A percentile compares a stretch with the other conserved stretches of the same genome.
Conservation (phyloP, 2,113 vertebrate genomes). For the Tetrax tetrax region DNA sequence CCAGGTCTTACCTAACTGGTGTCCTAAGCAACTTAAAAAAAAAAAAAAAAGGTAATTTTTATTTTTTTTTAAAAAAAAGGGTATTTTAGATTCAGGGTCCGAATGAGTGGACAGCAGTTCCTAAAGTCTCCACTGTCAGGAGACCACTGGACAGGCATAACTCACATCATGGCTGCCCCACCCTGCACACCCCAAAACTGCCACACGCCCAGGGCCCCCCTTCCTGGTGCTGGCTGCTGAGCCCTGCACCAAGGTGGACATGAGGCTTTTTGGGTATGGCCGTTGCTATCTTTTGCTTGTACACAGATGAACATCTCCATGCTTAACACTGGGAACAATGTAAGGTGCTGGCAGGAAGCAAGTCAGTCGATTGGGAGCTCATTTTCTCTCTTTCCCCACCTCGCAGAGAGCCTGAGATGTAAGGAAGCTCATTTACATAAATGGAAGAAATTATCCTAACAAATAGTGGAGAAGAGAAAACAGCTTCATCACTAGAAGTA, state of each 20-base stretch:
- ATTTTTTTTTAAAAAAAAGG: not conserved
- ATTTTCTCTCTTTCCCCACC: not conserved
- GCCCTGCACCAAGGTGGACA: not conserved
- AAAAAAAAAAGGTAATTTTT: too few species aligned
- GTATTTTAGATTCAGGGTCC: not conserved
- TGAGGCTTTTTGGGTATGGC: fast-evolving
- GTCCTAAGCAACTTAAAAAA: not conserved
- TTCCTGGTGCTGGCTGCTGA: not conserved
- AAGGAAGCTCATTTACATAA: not conserved
- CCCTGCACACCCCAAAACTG: too few species aligned
- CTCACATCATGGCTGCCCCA: not conserved
- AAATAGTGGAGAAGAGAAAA: not conserved
- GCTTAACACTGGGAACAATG: not conserved
- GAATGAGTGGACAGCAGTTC: fast-evolving
- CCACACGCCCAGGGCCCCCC: fast-evolving
- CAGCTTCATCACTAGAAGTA: not conserved
- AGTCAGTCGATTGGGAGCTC: not conserved
- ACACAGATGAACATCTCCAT: not conserved
- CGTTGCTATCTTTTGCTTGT: not conserved
- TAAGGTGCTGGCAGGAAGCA: not conserved
- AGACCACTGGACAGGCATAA: fast-evolving
- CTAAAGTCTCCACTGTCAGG: not conserved
- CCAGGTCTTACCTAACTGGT: not conserved
- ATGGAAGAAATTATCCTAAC: not conserved
- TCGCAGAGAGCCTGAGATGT: not conserved